Evolutionary conservation across 2,797 vertebrate species (phyloP).

Genomic region (Onychomys torridus): DNA sequence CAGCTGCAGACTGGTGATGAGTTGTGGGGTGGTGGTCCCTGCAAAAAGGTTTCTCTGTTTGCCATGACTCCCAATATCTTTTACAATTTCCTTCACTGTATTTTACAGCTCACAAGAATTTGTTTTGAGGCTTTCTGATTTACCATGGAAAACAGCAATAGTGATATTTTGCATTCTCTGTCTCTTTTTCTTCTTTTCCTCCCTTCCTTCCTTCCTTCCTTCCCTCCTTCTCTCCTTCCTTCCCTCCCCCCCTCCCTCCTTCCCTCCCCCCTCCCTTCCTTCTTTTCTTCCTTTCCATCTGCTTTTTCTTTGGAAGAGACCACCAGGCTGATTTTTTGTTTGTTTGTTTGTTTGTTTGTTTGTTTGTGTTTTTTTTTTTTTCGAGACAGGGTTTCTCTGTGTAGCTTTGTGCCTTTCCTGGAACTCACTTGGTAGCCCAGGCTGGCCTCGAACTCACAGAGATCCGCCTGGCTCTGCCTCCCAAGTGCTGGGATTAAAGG

Average conservation of each 20-base stretch:
- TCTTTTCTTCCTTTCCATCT: background rate
- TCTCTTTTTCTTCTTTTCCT: background rate
- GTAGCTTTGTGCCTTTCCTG: no score
- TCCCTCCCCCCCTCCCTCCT: background rate
- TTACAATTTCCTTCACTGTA: background rate
- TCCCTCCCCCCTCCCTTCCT: background rate
- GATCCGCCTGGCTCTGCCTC: no score
- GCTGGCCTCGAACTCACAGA: no score
- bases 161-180: background rate
- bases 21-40: background rate
- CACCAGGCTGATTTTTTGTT: background rate
- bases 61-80: background rate
- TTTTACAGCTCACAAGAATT: background rate
- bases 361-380: no score
- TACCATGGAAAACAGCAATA: background rate
- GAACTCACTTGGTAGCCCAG: no score
- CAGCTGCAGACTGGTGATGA: background rate
- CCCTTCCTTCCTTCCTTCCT: no score
- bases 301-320: background rate
- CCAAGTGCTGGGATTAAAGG: no score
- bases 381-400: no score
- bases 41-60: background rate
- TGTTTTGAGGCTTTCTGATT: constrained; percentile 26
- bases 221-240: no score
- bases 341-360: no score